Conservation (phyloP, 2,888 invertebrate species). For the Dorcus parallelipipedus region DNA sequence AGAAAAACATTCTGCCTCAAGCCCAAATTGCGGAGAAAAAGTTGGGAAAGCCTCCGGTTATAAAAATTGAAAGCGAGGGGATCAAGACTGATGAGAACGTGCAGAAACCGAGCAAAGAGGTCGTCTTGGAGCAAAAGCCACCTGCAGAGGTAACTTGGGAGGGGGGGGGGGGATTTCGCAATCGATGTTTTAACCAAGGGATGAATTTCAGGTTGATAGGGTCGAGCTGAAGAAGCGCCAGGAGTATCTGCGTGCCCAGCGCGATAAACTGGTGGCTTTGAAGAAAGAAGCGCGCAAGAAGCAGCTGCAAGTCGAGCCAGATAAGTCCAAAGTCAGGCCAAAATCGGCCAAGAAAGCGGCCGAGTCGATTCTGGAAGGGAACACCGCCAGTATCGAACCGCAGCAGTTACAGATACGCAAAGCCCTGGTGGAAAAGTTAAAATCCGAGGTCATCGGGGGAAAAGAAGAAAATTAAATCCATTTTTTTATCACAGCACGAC, state of each 20-base stretch:
- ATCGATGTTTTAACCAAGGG: background rate
- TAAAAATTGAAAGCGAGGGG: background rate
- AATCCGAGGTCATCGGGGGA: slow-evolving; percentile 77
- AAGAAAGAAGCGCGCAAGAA: slow-evolving; percentile 86
- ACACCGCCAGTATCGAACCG: slow-evolving; percentile 47
- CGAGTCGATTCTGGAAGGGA: slow-evolving; percentile 58
- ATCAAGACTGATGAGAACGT: background rate
- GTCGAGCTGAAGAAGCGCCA: slow-evolving; percentile 75
- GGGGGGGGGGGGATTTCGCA: background rate
- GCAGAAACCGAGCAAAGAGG: background rate
- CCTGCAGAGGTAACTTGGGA: slow-evolving; percentile 2
- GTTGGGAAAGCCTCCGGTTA: background rate
- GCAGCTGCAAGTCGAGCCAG: slow-evolving; percentile 63
- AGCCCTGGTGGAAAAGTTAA: slow-evolving; percentile 79
- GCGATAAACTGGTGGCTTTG: slow-evolving; percentile 85
- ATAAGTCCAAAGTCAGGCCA: slow-evolving; percentile 53
- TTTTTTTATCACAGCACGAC: too few relatives aligned
- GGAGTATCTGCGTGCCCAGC: slow-evolving; percentile 81
- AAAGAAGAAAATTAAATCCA: slow-evolving; percentile 10
- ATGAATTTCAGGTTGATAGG: slow-evolving; percentile 47
- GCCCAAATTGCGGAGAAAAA: slow-evolving; percentile 4
- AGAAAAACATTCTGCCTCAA: slow-evolving; percentile 31
- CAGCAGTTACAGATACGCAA: slow-evolving; percentile 74
- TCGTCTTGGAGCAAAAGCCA: slow-evolving; percentile 12
- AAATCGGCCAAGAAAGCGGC: slow-evolving; percentile 73